A percentile compares a stretch with the other conserved stretches of the same genome.
Conservation (phyloP, 1,140 invertebrate genomes). For the Agraylea sexmaculata region DNA sequence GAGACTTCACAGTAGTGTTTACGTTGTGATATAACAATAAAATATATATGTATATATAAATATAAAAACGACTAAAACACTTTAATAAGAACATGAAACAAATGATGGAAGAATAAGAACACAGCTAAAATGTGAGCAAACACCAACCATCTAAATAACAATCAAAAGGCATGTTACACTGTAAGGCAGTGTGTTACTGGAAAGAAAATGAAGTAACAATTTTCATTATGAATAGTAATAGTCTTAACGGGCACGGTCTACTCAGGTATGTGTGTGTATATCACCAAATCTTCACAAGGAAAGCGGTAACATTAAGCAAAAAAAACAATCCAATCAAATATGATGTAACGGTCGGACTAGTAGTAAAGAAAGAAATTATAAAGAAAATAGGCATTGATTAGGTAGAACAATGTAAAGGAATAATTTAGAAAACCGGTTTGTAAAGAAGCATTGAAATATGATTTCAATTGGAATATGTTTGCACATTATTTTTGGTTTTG, state of each 20-base stretch:
- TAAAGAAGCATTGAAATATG: too few species aligned
- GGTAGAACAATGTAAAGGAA: slow-evolving; percentile 19
- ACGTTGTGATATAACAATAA: too few species aligned
- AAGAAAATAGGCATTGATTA: slow-evolving; percentile 22
- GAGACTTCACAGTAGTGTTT: too few species aligned
- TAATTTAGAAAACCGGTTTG: too few species aligned
- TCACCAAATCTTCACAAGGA: slow-evolving; percentile 45
- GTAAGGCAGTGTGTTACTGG: slow-evolving; percentile 18
- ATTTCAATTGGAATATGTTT: too few species aligned
- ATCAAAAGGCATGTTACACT: slow-evolving; percentile 20
- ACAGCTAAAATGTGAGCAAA: too few species aligned
- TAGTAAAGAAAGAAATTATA: slow-evolving; percentile 21
- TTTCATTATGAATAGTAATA: slow-evolving; percentile 18
- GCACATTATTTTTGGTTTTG: too few species aligned
- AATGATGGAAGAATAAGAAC: too few species aligned
- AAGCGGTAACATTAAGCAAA: slow-evolving; percentile 45
- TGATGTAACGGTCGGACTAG: slow-evolving; percentile 19
- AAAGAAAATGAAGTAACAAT: slow-evolving; percentile 11
- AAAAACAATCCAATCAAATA: slow-evolving; percentile 43
- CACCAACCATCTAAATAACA: too few species aligned
- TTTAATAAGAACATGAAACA: too few species aligned
- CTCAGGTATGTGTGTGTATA: slow-evolving; percentile 29
- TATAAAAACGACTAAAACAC: too few species aligned
- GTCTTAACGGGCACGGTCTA: slow-evolving; percentile 39
- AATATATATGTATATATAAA: too few species aligned